Percentiles rank a stretch among this genome's conserved stretches.
These are phyloP conservation scores for Bombus consobrinus DNA, from an alignment of 1,140 invertebrate genomes.

Conservation along the genomic window DNA sequence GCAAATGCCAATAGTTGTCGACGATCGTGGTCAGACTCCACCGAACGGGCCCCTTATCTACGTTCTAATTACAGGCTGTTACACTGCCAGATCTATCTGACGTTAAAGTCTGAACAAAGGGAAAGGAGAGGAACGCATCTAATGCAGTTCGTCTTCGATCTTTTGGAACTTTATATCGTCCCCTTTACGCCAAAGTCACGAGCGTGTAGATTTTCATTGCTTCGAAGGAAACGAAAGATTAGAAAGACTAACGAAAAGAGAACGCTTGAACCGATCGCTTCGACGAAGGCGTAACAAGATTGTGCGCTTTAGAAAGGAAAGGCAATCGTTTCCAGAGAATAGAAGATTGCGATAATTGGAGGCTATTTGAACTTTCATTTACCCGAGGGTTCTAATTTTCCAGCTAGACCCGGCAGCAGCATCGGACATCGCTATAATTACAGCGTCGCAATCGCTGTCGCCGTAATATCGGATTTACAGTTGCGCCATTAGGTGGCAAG, in stretches of 20 bases:
- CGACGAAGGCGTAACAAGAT: constrained; percentile 24
- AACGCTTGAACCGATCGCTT: not conserved
- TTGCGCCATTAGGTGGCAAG: constrained; percentile 22
- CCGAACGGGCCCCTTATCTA: constrained; percentile 71
- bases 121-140: not conserved
- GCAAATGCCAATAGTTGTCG: constrained; percentile 61
- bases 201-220: too few relatives aligned
- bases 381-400: constrained; percentile 27
- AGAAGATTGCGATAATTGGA: constrained; percentile 14
- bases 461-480: constrained; percentile 30
- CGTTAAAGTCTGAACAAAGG: constrained; percentile 22
- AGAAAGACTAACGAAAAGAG: too few relatives aligned
- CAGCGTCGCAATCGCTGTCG: constrained; percentile 15
- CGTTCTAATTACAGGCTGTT: constrained; percentile 71
- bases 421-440: constrained; percentile 18
- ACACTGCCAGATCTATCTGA: constrained; percentile 10
- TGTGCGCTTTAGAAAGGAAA: not conserved
- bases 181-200: too few relatives aligned
- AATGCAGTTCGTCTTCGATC: constrained; percentile 3
- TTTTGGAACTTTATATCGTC: not conserved
- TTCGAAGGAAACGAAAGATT: not conserved
- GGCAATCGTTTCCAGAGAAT: not conserved
- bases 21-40: constrained; percentile 56
- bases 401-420: not conserved
- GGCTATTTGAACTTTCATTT: constrained; percentile 30